A percentile compares a stretch with the other conserved stretches of the same genome.
phyloP scores from a whole-genome alignment of 1,140 invertebrate species.

The Lordiphosa mommai region DNA sequence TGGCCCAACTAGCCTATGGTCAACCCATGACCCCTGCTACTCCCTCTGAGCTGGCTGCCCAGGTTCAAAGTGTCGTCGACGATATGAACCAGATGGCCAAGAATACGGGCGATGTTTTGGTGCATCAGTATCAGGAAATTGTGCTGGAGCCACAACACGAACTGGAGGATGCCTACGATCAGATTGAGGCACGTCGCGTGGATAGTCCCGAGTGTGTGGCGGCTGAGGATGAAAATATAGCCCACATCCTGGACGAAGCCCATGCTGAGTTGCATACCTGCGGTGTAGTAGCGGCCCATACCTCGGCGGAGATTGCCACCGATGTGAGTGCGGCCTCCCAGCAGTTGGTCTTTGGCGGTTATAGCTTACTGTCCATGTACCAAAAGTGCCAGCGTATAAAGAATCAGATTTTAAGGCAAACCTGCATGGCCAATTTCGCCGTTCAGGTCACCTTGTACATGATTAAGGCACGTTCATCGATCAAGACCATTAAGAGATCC shows the following conservation, averaged over 20 bases:
- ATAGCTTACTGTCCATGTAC: slow-evolving; percentile 34
- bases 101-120: slow-evolving; percentile 36
- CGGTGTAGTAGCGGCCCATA: slow-evolving; percentile 39
- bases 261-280: slow-evolving; percentile 53
- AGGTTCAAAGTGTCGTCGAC: slow-evolving; percentile 34
- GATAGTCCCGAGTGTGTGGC: slow-evolving; percentile 54
- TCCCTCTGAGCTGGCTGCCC: slow-evolving; percentile 33
- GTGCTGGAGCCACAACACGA: slow-evolving; percentile 62
- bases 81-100: slow-evolving; percentile 46
- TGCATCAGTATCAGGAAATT: slow-evolving; percentile 60
- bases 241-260: slow-evolving; percentile 34
- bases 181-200: slow-evolving; percentile 49
- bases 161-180: slow-evolving; percentile 48
- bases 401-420: slow-evolving; percentile 21
- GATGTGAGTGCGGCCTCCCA: slow-evolving; percentile 60
- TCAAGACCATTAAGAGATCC: slow-evolving; percentile 55
- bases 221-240: slow-evolving; percentile 44
- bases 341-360: slow-evolving; percentile 61
- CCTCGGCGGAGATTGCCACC: slow-evolving; percentile 43
- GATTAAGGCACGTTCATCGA: slow-evolving; percentile 45
- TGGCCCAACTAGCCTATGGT: slow-evolving; percentile 34
- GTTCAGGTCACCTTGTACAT: slow-evolving; percentile 44
- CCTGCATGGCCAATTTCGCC: slow-evolving; percentile 51
- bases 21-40: slow-evolving; percentile 23
- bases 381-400: slow-evolving; percentile 58